Evolutionary conservation across 1,140 invertebrate genomes (phyloP).

Genomic region (Penaeus indicus): DNA sequence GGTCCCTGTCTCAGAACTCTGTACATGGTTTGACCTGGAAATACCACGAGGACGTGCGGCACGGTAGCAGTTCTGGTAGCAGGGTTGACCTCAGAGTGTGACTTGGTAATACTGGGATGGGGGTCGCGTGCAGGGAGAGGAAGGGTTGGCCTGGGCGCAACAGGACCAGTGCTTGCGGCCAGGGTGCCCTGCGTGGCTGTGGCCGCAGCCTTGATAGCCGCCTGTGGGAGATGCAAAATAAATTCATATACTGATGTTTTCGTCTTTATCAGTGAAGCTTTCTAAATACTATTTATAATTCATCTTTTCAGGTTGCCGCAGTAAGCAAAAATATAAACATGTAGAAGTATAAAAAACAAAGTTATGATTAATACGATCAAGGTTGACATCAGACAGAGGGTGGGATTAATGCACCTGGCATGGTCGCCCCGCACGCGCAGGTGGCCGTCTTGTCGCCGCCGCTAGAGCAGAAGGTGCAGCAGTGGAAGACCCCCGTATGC

Average conservation of each 20-base stretch:
- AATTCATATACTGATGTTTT: background rate
- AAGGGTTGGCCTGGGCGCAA: slow-evolving; percentile 72
- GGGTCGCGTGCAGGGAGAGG: slow-evolving; percentile 45
- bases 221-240: slow-evolving; percentile 68
- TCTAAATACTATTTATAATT: background rate
- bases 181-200: slow-evolving; percentile 83
- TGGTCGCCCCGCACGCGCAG: slow-evolving; percentile 80
- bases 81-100: slow-evolving; percentile 41
- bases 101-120: slow-evolving; percentile 59
- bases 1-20: too few relatives aligned
- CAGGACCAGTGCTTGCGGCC: slow-evolving; percentile 86
- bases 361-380: background rate
- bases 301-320: background rate
- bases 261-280: background rate
- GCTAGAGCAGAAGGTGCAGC: slow-evolving; percentile 85
- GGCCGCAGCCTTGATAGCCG: slow-evolving; percentile 83
- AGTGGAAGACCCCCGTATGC: slow-evolving; percentile 82
- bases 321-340: background rate
- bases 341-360: background rate
- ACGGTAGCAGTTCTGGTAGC: background rate
- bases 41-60: background rate
- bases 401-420: slow-evolving; percentile 74
- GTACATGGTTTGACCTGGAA: background rate
- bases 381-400: background rate
- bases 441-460: slow-evolving; percentile 78